A percentile compares a stretch with the other conserved stretches of the same genome.
Conservation (phyloP, 1,140 invertebrate genomes). For the Bombus soroeensis region DNA sequence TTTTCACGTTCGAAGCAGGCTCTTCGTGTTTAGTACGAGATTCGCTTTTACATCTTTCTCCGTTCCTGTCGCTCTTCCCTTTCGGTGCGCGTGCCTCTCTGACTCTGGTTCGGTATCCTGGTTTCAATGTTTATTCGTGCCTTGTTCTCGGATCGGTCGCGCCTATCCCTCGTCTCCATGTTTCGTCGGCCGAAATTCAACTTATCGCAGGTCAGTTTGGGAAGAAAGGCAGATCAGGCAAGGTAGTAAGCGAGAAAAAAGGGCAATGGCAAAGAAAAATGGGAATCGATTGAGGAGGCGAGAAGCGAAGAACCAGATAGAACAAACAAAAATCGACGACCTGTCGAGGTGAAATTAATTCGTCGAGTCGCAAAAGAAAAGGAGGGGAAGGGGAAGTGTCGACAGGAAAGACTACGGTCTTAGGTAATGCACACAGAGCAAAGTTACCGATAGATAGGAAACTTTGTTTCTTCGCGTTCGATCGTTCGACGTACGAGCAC, state of each 20-base stretch:
- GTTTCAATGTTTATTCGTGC: constrained; percentile 60
- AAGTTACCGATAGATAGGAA: no score
- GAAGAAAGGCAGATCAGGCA: neutral
- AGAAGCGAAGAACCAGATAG: neutral
- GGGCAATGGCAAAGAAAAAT: neutral
- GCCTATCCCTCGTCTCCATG: constrained; percentile 63
- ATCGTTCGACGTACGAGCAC: constrained; percentile 46
- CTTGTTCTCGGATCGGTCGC: constrained; percentile 66
- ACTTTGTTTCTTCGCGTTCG: constrained; percentile 26
- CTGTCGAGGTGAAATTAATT: no score
- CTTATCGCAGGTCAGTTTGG: constrained; percentile 64
- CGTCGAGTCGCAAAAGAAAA: no score
- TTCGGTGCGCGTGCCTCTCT: constrained; percentile 23
- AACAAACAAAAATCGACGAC: neutral
- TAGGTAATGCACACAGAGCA: no score
- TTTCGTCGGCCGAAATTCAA: constrained; percentile 28
- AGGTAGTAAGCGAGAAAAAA: neutral
- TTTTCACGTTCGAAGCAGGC: constrained; percentile 31
- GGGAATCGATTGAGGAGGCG: no score
- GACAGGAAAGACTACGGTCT: no score
- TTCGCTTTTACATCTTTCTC: neutral
- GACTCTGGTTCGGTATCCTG: constrained; percentile 30
- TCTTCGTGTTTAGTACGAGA: neutral
- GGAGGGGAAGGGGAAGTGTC: accelerated
- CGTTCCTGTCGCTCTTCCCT: neutral